Percentiles rank a stretch among this genome's conserved stretches.
phyloP scores from a whole-genome alignment of 2,113 vertebrate genomes.

The Daphoenositta chrysoptera region DNA sequence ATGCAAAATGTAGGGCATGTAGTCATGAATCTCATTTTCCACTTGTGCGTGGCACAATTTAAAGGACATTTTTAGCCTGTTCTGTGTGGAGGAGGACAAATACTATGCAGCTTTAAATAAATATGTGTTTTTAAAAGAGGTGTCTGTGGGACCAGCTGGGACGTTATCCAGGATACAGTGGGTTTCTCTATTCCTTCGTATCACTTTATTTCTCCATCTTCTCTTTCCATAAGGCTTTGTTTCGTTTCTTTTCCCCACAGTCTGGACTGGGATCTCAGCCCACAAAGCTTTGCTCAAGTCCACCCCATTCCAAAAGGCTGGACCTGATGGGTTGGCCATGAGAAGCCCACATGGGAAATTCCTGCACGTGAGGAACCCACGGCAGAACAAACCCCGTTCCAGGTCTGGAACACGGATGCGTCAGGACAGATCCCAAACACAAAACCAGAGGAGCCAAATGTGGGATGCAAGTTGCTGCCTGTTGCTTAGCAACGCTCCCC shows the following conservation, averaged over 20 bases:
- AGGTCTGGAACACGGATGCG: accelerated
- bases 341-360: too few species aligned
- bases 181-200: accelerated
- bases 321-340: not conserved
- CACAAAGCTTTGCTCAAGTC: not conserved
- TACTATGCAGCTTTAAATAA: not conserved
- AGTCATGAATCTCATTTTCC: not conserved
- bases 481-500: not conserved
- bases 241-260: not conserved
- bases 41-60: not conserved
- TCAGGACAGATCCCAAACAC: not conserved
- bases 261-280: not conserved
- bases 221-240: not conserved
- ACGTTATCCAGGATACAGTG: not conserved
- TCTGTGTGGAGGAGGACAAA: not conserved
- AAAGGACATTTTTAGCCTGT: not conserved
- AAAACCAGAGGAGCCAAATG: not conserved
- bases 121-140: not conserved
- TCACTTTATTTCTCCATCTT: not conserved
- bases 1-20: not conserved
- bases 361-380: not conserved
- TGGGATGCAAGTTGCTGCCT: not conserved
- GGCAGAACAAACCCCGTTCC: accelerated
- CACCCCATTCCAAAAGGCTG: not conserved
- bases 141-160: not conserved